Conservation (phyloP, 2,888 invertebrate species). For the Chymomyza procnemis region DNA sequence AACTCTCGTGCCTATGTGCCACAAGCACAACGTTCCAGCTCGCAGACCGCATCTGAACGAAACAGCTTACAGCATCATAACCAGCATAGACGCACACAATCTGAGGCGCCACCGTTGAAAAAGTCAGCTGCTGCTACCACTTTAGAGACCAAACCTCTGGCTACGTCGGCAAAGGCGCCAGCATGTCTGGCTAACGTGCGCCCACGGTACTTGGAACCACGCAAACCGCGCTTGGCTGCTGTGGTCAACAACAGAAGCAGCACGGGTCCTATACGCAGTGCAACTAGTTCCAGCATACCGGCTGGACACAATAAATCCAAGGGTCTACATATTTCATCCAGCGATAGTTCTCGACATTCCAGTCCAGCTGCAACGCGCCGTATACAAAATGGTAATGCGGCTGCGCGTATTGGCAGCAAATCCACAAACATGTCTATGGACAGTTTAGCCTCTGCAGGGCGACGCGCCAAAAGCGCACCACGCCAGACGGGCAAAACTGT, state of each 20-base stretch:
- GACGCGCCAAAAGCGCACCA: slow-evolving; percentile 56
- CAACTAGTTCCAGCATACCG: slow-evolving; percentile 76
- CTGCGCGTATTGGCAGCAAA: slow-evolving; percentile 68
- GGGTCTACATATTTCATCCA: slow-evolving; percentile 77
- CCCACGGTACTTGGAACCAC: slow-evolving; percentile 31
- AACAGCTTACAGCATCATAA: slow-evolving; percentile 50
- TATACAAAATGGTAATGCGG: slow-evolving; percentile 41
- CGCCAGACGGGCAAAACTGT: slow-evolving; percentile 42
- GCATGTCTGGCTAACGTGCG: slow-evolving; percentile 10
- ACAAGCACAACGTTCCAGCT: slow-evolving; percentile 58
- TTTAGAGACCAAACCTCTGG: slow-evolving; percentile 6
- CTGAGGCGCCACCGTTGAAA: slow-evolving; percentile 71
- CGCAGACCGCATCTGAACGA: slow-evolving; percentile 61
- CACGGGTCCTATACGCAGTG: slow-evolving; percentile 72
- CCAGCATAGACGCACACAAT: slow-evolving; percentile 76
- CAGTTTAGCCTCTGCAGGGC: slow-evolving; percentile 74
- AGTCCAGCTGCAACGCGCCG: slow-evolving; percentile 76
- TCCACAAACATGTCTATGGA: slow-evolving; percentile 78
- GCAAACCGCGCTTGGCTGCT: slow-evolving; percentile 56
- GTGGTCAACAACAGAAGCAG: slow-evolving; percentile 38
- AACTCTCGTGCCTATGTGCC: slow-evolving; percentile 76
- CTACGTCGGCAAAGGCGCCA: background rate
- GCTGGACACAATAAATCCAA: slow-evolving; percentile 61
- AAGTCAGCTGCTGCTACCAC: slow-evolving; percentile 17
- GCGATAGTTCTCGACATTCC: slow-evolving; percentile 77